Conservation (phyloP, 2,113 vertebrate genomes). For the Plestiodon gilberti region DNA sequence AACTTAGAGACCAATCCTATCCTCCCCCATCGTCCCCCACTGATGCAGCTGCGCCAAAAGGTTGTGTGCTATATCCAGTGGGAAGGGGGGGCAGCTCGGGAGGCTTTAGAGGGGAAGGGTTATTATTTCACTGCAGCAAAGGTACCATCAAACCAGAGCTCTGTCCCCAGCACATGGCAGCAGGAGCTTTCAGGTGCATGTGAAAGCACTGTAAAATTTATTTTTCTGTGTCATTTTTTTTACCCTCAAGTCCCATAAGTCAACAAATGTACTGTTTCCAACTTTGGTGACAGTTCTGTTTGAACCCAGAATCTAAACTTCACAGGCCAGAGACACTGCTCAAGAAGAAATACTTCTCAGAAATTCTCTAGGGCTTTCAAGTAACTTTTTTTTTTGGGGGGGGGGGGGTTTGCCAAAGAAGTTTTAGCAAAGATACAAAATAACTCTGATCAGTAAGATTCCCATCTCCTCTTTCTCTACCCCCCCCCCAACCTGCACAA, state of each 20-base stretch:
- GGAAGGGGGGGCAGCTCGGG: too few species aligned
- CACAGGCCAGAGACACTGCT: background rate
- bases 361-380: background rate
- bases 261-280: background rate
- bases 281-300: background rate
- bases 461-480: background rate
- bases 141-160: too few species aligned
- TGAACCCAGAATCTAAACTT: background rate
- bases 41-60: too few species aligned
- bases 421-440: background rate
- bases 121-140: too few species aligned
- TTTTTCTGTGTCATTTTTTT: background rate
- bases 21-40: too few species aligned
- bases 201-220: background rate
- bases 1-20: too few species aligned
- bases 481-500: too few species aligned
- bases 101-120: too few species aligned
- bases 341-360: background rate
- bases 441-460: background rate
- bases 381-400: background rate
- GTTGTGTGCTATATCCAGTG: too few species aligned
- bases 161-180: background rate
- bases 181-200: background rate
- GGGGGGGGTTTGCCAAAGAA: background rate
- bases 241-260: background rate